Evolutionary conservation across 2,797 vertebrate genomes (phyloP), one percentile per base, ranked within the genome.

Genomic region (Alauda arvensis): DNA sequence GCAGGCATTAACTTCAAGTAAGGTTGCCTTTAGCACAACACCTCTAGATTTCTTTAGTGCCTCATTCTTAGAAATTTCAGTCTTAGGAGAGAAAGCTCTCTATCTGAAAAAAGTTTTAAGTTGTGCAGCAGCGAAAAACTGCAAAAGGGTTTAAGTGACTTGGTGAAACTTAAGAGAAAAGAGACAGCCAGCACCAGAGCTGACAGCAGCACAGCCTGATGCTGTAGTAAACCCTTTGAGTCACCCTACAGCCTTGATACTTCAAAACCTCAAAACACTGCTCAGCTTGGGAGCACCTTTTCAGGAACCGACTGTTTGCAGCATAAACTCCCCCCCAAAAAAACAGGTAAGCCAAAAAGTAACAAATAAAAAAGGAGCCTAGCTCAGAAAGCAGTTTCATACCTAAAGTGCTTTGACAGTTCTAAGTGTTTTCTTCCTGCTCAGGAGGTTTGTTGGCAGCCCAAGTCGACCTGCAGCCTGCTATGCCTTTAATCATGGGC

Each of bases 371-470:
- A 86, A 72, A 57, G 53, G 21, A 85, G 17, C 29, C 28, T 42
- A 45, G 34, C n/a, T 62, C 52, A 59, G 25, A 77, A 80, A 74
- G 39, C 19, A 63, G n/a, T 71, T 82, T 46, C 14, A 1, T 61
- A 89, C 89, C 87, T 92, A 59, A 90, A 92, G 71, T 82, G 78
- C 39, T 94, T 79, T 79, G 94, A 93, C 85, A 95, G 85, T 45
- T 89, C 77, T 94, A 94, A 96, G 93, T 85, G 90, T 83, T 91
- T 88, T 94, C 95, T 96, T 96, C 93, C 96, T 95, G 80, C 93
- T 90, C 82, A 87, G 93, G 92, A 96, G 92, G 42, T 14, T 77
- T 88, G 75, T 77, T 97, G 97, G 96, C 95, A 94, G 71, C 66
- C 83, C 85, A 37, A 88, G 85, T 62, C 4, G 80, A 94, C 91